Percentiles rank a stretch among this genome's conserved stretches.
Conservation (phyloP, 2,113 vertebrate genomes). For the Cephalopterus ornatus region DNA sequence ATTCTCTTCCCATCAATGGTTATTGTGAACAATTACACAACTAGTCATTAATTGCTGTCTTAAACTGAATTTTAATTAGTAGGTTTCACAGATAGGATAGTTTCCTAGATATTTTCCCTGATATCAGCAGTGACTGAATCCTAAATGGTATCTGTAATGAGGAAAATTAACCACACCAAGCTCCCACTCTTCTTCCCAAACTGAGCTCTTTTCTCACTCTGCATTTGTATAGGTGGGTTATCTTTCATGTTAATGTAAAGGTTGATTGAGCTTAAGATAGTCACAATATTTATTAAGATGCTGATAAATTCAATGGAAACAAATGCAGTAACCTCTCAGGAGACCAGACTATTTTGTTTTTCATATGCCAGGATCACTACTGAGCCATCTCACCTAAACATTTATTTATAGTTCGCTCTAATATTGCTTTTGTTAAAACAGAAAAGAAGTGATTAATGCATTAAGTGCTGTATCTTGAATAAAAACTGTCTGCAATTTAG, state of each 20-base stretch:
- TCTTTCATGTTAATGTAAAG: not conserved
- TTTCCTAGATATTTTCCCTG: not conserved
- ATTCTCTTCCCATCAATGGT: not conserved
- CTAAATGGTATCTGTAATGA: not conserved
- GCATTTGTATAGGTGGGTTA: not conserved
- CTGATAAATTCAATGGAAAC: not conserved
- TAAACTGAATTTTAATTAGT: not conserved
- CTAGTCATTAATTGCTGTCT: not conserved
- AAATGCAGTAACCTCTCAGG: not conserved
- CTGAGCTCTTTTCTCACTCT: not conserved
- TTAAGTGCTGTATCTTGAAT: not conserved
- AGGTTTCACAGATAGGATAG: not conserved
- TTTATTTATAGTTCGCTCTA: not conserved
- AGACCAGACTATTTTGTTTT: not conserved
- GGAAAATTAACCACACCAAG: not conserved
- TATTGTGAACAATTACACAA: not conserved
- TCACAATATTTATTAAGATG: not conserved
- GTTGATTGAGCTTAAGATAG: not conserved
- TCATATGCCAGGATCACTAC: not conserved
- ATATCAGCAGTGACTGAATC: not conserved
- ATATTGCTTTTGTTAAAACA: not conserved
- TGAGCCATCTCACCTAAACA: not conserved
- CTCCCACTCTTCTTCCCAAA: not conserved
- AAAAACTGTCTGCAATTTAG: not conserved
- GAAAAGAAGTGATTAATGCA: not conserved